Base-by-base conservation (phyloP, 2,888 invertebrate species). In the Crioceris asparagi region DNA sequence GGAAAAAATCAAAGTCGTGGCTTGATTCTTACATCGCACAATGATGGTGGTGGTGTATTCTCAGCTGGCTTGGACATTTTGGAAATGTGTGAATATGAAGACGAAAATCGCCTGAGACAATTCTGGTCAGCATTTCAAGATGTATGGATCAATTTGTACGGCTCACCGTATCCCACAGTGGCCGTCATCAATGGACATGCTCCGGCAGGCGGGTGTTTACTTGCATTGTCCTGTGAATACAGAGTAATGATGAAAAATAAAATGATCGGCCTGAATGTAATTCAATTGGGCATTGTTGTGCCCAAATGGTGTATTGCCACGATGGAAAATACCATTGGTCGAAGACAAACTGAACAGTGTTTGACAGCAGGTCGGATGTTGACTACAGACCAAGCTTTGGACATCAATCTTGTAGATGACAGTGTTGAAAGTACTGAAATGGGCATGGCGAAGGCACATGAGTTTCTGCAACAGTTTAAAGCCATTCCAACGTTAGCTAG, bases 31-130 rank as follows among this genome's bases (percentile, higher is more conserved):
- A 85, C 87, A 31, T 90, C 90, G 3, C 46, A 43, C 15, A 43
- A 46, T 3, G 43, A 48, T 17, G 44, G 45, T 7, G n/a, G n/a
- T n/a, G n/a, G n/a, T n/a, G 46, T 47, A 1, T 91, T 90, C 58
- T 81, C 79, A 3, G 90, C 79, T 16, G 91, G 91, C 4, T 63
- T 91, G 43, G 90, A 91, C 55, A 83, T 91, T 21, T 69, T 78
- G 64, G 90, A 91, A 67, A 82, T 91, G 83, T 87, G 86, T 56
- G 81, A 86, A 57, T n/a, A n/a, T n/a, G 80, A 85, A 0, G 74
- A 85, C 32, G 57, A 69, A 34, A 77, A 80, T 17, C 68, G 83
- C 43, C 61, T 76, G 0, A 73, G 70, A 41, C 65, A 70, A 26
- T 90, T 84, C 59, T 91, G 91, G 90, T 68, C 67, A 1, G 67